Conservation (phyloP, 2,888 invertebrate genomes). For the Cyclophora punctaria region DNA sequence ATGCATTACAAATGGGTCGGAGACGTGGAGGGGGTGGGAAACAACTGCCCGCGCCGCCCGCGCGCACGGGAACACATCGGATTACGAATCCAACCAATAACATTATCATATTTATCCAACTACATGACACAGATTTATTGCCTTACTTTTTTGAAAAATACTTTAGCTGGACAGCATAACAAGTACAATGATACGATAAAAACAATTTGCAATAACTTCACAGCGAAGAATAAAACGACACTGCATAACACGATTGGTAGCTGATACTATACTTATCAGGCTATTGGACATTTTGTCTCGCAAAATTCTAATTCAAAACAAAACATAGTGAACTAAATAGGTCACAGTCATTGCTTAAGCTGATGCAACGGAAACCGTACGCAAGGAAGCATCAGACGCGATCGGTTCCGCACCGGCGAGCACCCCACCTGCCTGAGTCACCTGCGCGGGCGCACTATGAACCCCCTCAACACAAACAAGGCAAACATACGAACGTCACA, state of each 20-base stretch:
- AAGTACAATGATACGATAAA: too few species aligned
- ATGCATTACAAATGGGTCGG: slow-evolving; percentile 70
- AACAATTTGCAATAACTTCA: too few species aligned
- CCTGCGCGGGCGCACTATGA: slow-evolving; percentile 42
- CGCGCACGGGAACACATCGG: slow-evolving; percentile 61
- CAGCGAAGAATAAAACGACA: too few species aligned
- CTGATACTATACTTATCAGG: too few species aligned
- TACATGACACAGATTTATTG: slow-evolving; percentile 2
- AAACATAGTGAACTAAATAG: slow-evolving; percentile 4
- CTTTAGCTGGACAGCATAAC: too few species aligned
- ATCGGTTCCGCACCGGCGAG: slow-evolving; percentile 52
- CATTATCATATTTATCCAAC: slow-evolving; percentile 22
- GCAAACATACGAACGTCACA: neutral
- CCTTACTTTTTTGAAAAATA: neutral
- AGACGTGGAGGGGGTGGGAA: slow-evolving; percentile 70
- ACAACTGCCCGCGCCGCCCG: slow-evolving; percentile 47
- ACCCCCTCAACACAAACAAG: slow-evolving; percentile 15
- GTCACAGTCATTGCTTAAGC: slow-evolving; percentile 7
- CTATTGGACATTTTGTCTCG: too few species aligned
- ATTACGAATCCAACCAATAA: slow-evolving; percentile 47
- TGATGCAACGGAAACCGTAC: slow-evolving; percentile 10
- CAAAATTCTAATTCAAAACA: too few species aligned
- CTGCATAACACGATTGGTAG: too few species aligned
- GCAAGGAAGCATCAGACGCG: slow-evolving; percentile 27
- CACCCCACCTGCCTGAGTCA: slow-evolving; percentile 72